These are phyloP conservation scores for Drosophila buzzatii DNA, from an alignment of 2,888 invertebrate species.

Conservation along the genomic window DNA sequence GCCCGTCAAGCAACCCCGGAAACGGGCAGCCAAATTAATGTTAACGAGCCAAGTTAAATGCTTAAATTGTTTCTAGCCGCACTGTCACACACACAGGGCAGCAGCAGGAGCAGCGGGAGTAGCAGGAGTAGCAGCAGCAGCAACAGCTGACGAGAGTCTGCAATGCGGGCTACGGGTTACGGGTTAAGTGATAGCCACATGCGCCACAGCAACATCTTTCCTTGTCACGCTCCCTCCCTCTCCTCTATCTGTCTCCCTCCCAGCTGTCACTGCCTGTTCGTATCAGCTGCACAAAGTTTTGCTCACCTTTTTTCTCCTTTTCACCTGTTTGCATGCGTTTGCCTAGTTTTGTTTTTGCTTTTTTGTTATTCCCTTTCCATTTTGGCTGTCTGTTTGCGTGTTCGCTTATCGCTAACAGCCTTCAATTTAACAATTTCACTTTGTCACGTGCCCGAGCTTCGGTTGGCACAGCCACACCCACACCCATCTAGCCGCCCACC, in stretches of 20 bases:
- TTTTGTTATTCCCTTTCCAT: background rate
- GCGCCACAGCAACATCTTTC: slow-evolving; percentile 17
- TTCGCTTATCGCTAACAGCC: slow-evolving; percentile 63
- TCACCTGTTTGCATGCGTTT: slow-evolving; percentile 28
- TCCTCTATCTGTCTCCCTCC: background rate
- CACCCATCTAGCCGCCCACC: background rate
- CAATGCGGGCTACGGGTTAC: slow-evolving; percentile 38
- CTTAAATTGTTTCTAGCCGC: slow-evolving; percentile 63
- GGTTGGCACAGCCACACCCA: slow-evolving; percentile 10
- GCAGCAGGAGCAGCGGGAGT: slow-evolving; percentile 31
- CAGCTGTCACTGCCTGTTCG: slow-evolving; percentile 44
- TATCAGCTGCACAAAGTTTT: slow-evolving; percentile 56
- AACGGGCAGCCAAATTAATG: slow-evolving; percentile 66
- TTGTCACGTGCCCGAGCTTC: slow-evolving; percentile 58
- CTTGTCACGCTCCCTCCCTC: slow-evolving; percentile 17
- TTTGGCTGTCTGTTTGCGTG: slow-evolving; percentile 49
- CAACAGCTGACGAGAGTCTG: slow-evolving; percentile 26
- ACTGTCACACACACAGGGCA: slow-evolving; percentile 6
- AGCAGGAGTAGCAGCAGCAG: slow-evolving; percentile 30
- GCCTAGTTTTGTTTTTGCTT: background rate
- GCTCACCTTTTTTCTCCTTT: slow-evolving; percentile 27
- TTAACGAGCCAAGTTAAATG: slow-evolving; percentile 70
- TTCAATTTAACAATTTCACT: slow-evolving; percentile 68
- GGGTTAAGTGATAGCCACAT: slow-evolving; percentile 41
- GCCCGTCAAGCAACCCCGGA: slow-evolving; percentile 50